phyloP scores from a whole-genome alignment of 2,888 invertebrate species.

The Dorcus parallelipipedus region DNA sequence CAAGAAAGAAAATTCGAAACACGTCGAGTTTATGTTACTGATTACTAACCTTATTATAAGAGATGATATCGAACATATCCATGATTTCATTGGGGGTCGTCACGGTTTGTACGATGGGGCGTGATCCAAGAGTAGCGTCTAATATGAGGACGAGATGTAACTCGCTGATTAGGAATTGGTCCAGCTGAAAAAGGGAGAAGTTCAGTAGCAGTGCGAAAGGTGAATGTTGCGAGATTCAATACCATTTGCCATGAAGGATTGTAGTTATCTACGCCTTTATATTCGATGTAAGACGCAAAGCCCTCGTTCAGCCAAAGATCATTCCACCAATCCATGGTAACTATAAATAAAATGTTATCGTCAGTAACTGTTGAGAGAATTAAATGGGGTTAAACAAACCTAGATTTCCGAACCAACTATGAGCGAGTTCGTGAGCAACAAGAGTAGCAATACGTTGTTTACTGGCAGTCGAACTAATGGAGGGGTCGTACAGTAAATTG shows the following conservation, averaged over 20 bases:
- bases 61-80: conserved; percentile 86
- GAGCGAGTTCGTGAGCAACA: conserved; percentile 90
- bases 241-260: conserved; percentile 82
- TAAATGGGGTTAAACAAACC: conserved; percentile 50
- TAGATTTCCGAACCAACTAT: conserved; percentile 92
- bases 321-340: conserved; percentile 92
- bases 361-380: neutral
- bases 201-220: too few relatives aligned
- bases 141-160: conserved; percentile 69
- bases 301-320: conserved; percentile 94
- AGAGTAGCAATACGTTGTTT: conserved; percentile 77
- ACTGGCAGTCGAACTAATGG: conserved; percentile 70
- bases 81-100: conserved; percentile 86
- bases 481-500: conserved; percentile 72
- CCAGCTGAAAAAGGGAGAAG: conserved; percentile 56
- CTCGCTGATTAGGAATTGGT: conserved; percentile 70
- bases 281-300: conserved; percentile 87
- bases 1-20: too few relatives aligned
- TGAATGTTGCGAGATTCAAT: conserved; percentile 26
- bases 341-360: conserved; percentile 48
- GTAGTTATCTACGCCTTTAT: conserved; percentile 68
- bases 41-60: conserved; percentile 75
- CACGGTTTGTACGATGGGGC: conserved; percentile 85
- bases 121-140: conserved; percentile 80
- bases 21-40: too few relatives aligned